Percentiles rank a stretch among this genome's conserved stretches.
These are phyloP conservation scores for Thalassophryne amazonica DNA, from an alignment of 2,797 vertebrate genomes.

Conservation along the genomic window DNA sequence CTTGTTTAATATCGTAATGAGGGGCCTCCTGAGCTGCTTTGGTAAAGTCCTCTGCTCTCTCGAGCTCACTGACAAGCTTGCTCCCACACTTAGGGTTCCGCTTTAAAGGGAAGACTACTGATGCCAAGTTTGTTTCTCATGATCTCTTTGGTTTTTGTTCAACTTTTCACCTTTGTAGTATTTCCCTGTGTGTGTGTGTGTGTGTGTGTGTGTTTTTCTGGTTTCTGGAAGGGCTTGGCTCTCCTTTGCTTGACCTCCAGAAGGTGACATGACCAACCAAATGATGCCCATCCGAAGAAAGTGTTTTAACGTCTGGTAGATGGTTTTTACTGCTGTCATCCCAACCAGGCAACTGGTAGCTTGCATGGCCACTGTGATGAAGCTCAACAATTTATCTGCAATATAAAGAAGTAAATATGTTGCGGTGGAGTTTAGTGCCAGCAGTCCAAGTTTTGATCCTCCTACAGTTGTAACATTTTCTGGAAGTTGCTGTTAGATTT, in stretches of 20 bases:
- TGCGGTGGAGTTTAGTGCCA: too few relatives aligned
- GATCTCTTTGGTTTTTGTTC: constrained; percentile 12
- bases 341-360: too few relatives aligned
- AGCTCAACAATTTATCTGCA: too few relatives aligned
- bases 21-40: constrained; percentile 94
- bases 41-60: constrained; percentile 81
- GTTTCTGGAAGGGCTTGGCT: constrained; percentile 34
- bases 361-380: too few relatives aligned
- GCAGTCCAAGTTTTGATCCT: too few relatives aligned
- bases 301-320: too few relatives aligned
- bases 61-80: constrained; percentile 42
- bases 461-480: too few relatives aligned
- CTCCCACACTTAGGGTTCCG: constrained; percentile 79
- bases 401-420: too few relatives aligned
- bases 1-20: constrained; percentile 99
- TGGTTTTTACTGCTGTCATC: too few relatives aligned
- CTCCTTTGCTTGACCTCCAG: constrained; percentile 71
- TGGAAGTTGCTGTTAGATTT: too few relatives aligned
- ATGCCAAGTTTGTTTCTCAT: constrained; percentile 33
- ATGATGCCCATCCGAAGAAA: constrained; percentile 57
- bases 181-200: constrained; percentile 14
- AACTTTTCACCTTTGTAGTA: constrained; percentile 12
- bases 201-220: constrained; percentile 20
- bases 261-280: constrained; percentile 12
- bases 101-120: constrained; percentile 64